These are phyloP conservation scores for Apamea sordens DNA, from an alignment of 2,888 invertebrate genomes.

Conservation along the genomic window DNA sequence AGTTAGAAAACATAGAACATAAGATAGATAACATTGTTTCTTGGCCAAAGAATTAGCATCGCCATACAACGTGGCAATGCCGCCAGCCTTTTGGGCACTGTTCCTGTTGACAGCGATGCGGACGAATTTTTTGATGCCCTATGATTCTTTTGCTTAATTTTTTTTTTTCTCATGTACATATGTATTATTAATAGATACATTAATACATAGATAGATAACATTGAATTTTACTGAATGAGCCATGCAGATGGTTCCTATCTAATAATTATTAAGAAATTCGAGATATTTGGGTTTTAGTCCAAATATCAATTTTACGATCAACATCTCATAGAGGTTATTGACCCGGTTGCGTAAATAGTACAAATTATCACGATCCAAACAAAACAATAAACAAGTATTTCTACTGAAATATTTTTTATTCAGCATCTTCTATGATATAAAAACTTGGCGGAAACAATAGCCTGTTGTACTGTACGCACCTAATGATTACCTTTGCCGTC, in stretches of 20 bases:
- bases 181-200: too few relatives aligned
- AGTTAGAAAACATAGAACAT: too few relatives aligned
- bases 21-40: too few relatives aligned
- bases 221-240: background rate
- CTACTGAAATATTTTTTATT: conserved; percentile 1
- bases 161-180: too few relatives aligned
- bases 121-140: too few relatives aligned
- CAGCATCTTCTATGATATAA: background rate
- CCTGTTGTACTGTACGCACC: background rate
- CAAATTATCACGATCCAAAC: background rate
- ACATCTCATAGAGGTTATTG: background rate
- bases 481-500: conserved; percentile 25
- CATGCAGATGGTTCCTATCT: too few relatives aligned
- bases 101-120: too few relatives aligned
- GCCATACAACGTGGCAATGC: too few relatives aligned
- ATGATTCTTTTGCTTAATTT: too few relatives aligned
- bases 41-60: too few relatives aligned
- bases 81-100: too few relatives aligned
- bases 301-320: conserved; percentile 5
- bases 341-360: conserved; percentile 8
- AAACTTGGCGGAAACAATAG: conserved; percentile 24
- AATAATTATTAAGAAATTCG: background rate
- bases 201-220: too few relatives aligned
- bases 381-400: conserved; percentile 10
- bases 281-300: background rate